Evolutionary conservation across 2,888 invertebrate species (phyloP).

Genomic region (Euzetes globulus): DNA sequence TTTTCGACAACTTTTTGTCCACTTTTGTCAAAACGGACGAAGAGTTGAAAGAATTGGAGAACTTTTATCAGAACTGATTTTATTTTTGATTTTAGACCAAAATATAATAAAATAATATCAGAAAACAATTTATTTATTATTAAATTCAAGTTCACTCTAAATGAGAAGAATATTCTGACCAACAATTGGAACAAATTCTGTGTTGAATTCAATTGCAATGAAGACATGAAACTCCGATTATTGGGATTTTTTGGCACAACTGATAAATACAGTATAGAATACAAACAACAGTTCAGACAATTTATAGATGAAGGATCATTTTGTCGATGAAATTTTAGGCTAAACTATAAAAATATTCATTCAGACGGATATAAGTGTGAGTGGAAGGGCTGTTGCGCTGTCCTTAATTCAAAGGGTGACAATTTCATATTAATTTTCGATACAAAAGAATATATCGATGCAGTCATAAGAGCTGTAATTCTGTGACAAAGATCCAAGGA

Average conservation of each 20-base stretch:
- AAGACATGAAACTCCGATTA: background rate
- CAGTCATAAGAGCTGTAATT: background rate
- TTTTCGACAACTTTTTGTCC: too few relatives aligned
- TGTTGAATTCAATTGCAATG: background rate
- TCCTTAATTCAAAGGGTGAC: background rate
- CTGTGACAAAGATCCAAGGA: background rate
- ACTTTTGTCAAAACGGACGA: too few relatives aligned
- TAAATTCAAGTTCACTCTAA: background rate
- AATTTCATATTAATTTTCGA: background rate
- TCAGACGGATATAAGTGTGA: too few relatives aligned
- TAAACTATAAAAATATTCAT: too few relatives aligned
- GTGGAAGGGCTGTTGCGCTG: background rate
- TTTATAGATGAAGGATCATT: too few relatives aligned
- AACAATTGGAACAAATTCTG: background rate
- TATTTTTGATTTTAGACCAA: too few relatives aligned
- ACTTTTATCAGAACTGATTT: too few relatives aligned
- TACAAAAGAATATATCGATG: background rate
- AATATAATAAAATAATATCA: background rate
- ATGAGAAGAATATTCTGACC: background rate
- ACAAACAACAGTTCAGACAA: background rate
- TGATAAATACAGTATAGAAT: background rate
- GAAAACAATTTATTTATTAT: background rate
- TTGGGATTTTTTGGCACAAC: background rate
- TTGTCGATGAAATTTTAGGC: too few relatives aligned
- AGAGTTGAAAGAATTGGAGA: too few relatives aligned